Conservation (phyloP, 1,140 invertebrate species). For the Drosophila tristis region DNA sequence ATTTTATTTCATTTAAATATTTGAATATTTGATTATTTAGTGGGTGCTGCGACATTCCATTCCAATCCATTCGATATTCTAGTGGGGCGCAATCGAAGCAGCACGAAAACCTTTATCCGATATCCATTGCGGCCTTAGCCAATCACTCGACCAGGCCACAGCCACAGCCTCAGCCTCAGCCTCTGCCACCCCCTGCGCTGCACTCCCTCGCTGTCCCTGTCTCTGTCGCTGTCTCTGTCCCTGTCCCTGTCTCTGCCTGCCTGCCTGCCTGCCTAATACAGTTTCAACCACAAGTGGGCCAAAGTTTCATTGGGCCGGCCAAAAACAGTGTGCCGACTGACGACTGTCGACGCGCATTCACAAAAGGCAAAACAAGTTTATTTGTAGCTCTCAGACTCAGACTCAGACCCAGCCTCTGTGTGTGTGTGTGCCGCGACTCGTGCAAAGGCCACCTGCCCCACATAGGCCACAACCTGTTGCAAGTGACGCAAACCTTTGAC, state of each 20-base stretch:
- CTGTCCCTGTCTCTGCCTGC: constrained; percentile 8
- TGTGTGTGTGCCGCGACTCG: constrained; percentile 10
- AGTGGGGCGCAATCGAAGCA: not conserved
- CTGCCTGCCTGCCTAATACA: constrained; percentile 42
- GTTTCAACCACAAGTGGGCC: constrained; percentile 75
- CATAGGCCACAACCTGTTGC: constrained; percentile 71
- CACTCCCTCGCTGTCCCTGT: no score
- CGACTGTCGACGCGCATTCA: constrained; percentile 30
- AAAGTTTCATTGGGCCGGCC: constrained; percentile 52
- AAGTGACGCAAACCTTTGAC: constrained; percentile 54
- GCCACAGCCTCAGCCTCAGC: no score
- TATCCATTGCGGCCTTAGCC: constrained; percentile 24
- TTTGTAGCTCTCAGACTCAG: constrained; percentile 15
- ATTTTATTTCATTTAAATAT: constrained; percentile 40
- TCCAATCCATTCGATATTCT: not conserved
- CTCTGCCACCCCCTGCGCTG: no score
- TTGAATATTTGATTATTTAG: constrained; percentile 66
- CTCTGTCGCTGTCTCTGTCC: not conserved
- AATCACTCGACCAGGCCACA: constrained; percentile 19
- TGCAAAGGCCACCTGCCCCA: constrained; percentile 79
- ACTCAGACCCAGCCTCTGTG: not conserved
- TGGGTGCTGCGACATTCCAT: constrained; percentile 49
- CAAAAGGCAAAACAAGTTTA: constrained; percentile 71
- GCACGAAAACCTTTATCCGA: constrained; percentile 29
- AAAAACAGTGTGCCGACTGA: constrained; percentile 39